Conservation (phyloP, 2,113 vertebrate species). For the Callithrix jacchus region DNA sequence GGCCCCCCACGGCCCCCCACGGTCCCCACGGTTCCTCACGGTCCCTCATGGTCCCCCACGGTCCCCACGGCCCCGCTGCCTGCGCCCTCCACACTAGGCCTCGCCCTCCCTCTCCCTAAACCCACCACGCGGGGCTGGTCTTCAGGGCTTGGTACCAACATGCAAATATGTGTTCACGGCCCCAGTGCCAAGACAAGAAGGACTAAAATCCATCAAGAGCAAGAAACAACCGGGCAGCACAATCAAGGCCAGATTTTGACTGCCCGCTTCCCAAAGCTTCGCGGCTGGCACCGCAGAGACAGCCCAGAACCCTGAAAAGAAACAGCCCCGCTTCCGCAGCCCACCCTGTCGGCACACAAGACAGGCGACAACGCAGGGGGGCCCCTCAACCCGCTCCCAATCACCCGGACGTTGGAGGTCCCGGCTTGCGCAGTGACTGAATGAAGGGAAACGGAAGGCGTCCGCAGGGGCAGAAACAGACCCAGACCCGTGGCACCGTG, state of each 20-base stretch:
- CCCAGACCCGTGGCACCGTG: background rate
- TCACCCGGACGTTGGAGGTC: background rate
- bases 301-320: background rate
- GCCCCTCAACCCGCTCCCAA: background rate
- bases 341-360: background rate
- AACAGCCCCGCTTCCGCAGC: background rate
- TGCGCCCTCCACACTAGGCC: background rate
- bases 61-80: background rate
- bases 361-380: background rate
- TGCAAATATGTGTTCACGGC: background rate
- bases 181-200: background rate
- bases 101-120: background rate
- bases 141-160: background rate
- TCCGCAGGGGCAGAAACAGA: background rate
- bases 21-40: no score
- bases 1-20: no score
- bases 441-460: background rate
- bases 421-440: background rate
- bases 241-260: background rate
- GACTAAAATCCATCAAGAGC: background rate
- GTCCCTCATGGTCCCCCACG: no score
- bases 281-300: background rate
- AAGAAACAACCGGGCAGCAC: background rate
- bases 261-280: background rate
- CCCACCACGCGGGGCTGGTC: background rate